Conservation (phyloP, 2,113 vertebrate genomes). For the Pedetes capensis region DNA sequence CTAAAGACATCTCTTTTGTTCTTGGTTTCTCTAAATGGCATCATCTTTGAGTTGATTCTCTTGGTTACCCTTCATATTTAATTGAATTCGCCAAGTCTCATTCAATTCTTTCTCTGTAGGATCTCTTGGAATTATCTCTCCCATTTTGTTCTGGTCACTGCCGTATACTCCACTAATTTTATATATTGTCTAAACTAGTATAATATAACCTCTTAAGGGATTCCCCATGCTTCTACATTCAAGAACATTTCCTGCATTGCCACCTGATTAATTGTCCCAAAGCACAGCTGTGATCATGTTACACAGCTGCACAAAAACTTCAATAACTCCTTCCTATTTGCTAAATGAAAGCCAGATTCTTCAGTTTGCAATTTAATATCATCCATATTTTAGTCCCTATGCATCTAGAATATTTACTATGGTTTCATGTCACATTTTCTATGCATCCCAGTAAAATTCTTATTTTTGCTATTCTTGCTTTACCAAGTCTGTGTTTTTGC, state of each 20-base stretch:
- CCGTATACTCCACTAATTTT: background rate
- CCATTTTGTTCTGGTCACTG: background rate
- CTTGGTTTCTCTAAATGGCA: background rate
- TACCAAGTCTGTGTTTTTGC: background rate
- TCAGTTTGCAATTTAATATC: background rate
- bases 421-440: background rate
- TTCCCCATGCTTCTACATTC: background rate
- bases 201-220: background rate
- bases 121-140: background rate
- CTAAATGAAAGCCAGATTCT: background rate
- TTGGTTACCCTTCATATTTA: background rate
- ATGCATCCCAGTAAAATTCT: background rate
- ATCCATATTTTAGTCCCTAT: background rate
- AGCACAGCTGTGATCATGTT: background rate
- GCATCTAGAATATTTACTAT: too few relatives aligned
- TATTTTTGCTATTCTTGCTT: background rate
- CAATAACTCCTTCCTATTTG: background rate
- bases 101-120: background rate
- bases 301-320: background rate
- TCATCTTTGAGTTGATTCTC: background rate
- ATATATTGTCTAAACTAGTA: background rate
- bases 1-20: background rate
- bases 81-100: background rate
- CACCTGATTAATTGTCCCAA: background rate
- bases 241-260: background rate